Evolutionary conservation across 2,113 vertebrate species (phyloP), one percentile per base, ranked within the genome.

Genomic region (Cyphomyrus plagiostoma): DNA sequence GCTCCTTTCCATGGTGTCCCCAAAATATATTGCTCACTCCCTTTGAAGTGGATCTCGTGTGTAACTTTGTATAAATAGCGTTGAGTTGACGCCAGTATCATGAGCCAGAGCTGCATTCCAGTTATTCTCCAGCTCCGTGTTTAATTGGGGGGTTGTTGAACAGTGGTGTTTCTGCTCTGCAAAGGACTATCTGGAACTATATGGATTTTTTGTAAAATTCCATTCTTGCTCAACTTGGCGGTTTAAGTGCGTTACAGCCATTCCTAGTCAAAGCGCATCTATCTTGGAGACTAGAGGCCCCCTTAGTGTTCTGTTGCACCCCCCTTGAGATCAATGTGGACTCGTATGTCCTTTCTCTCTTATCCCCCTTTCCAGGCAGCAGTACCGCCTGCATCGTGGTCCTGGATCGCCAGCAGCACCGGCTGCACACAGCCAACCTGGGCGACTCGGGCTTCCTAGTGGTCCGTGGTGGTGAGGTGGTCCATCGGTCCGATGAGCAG

Each of bases 361-460:
- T 23, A 4, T 89, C 30, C 58, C 11, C 39, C 45, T 52, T 21
- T 90, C 88, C 49, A 93, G 93, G 93, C 62, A 93, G 92, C 91
- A 93, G 93, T 83, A 93, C 93, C 26, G 93, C 93, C 1, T 89
- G 53, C 62, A 97, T 91, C 95, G 97, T 99, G 4, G 97, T 99
- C 83, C 93, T 99, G 94, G 99, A 99, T 92, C 96, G 98, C 84
- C 97, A 95, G 26, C 98, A 97, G 93, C 99, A 99, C 92, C 97
- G 95, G 92, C 94, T 99, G 90, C 98, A 99, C 92, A 98, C 98
- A 0, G 98, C 98, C 50, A 99, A 99, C 94, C 96, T 99, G 74
- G 98, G 99, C 0, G 99, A 99, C 90, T 99, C 99, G 0, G 99
- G 99, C 23, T 99, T 99, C 90, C 92, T 99, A 92, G 98, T 99